Evolutionary conservation across 2,113 vertebrate genomes (phyloP).

Genomic region (Hyaena hyaena): DNA sequence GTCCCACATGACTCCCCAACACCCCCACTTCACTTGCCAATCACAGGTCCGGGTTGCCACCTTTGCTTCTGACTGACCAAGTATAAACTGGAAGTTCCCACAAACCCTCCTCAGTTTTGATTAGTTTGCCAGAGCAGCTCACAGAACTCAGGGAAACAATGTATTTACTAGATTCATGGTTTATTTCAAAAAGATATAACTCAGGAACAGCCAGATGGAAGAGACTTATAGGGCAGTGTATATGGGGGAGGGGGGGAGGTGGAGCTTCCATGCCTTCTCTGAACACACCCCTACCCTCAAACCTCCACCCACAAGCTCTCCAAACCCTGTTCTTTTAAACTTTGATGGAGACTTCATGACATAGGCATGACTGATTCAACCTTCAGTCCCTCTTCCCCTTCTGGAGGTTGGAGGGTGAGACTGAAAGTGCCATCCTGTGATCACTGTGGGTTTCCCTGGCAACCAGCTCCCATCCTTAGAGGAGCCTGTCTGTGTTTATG

Average conservation of each 20-base stretch:
- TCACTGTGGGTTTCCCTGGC: background rate
- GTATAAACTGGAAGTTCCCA: background rate
- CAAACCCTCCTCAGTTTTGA: background rate
- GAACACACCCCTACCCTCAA: background rate
- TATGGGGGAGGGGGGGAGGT: fast-evolving
- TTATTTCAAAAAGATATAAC: background rate
- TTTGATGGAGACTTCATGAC: background rate
- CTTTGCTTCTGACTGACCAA: background rate
- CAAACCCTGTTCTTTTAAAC: background rate
- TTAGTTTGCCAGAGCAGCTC: background rate
- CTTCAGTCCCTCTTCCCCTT: background rate
- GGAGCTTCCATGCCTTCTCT: background rate
- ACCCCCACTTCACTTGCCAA: background rate
- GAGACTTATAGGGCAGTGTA: background rate
- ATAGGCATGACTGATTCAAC: background rate
- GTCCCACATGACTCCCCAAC: background rate
- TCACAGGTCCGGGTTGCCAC: background rate
- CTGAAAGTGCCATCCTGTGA: background rate
- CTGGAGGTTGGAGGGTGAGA: background rate
- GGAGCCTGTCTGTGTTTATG: background rate
- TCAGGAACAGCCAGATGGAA: background rate
- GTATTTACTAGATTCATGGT: background rate
- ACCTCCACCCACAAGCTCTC: background rate
- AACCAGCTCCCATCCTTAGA: background rate
- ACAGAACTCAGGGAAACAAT: background rate